These are phyloP conservation scores for Australoheros facetus DNA, from an alignment of 2,797 vertebrate species.

Conservation along the genomic window DNA sequence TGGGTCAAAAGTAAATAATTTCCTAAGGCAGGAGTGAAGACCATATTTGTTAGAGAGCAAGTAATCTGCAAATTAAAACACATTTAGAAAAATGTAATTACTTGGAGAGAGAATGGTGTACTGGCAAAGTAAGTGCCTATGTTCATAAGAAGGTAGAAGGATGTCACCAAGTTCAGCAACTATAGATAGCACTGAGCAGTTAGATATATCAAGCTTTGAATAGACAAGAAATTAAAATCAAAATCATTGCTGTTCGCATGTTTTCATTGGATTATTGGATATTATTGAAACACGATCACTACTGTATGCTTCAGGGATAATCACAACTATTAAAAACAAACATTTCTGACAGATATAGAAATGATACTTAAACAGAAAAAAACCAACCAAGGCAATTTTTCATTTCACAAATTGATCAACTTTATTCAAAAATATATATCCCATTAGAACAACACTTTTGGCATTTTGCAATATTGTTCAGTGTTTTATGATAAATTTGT, in stretches of 20 bases:
- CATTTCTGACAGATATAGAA: not conserved
- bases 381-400: slow-evolving; percentile 35
- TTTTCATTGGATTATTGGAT: not conserved
- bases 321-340: not conserved
- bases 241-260: not conserved
- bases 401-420: slow-evolving; percentile 30
- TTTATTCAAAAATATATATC: slow-evolving; percentile 68
- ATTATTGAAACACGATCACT: not conserved
- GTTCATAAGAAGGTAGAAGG: not conserved
- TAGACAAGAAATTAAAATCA: not conserved
- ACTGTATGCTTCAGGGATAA: not conserved
- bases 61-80: too few species aligned
- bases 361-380: slow-evolving; percentile 15
- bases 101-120: rapidly evolving
- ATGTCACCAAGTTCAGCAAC: not conserved
- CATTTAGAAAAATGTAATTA: not conserved
- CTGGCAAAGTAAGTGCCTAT: not conserved
- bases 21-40: not conserved
- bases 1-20: not conserved
- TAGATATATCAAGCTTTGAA: not conserved
- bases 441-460: slow-evolving; percentile 14
- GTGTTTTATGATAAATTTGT: slow-evolving; percentile 29
- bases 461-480: slow-evolving; percentile 19
- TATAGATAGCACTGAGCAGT: not conserved
- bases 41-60: not conserved